phyloP scores from a whole-genome alignment of 2,113 vertebrate species.

The Seriola rivoliana region DNA sequence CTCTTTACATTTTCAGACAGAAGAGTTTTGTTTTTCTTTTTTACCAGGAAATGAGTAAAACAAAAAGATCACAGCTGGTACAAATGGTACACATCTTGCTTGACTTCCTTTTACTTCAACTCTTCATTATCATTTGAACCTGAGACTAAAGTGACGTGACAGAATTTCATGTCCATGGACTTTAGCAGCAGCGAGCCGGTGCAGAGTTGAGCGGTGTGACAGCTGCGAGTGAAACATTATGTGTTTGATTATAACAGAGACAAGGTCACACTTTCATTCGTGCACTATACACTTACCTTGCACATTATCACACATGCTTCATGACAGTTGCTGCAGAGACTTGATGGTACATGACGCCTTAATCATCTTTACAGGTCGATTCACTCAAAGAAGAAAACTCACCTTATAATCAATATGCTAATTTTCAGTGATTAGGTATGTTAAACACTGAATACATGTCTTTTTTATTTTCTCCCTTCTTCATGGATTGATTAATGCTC shows the following conservation, averaged over 20 bases:
- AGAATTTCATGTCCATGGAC: neutral
- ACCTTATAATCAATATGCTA: neutral
- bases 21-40: neutral
- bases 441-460: neutral
- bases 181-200: neutral
- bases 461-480: neutral
- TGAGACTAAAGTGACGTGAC: neutral
- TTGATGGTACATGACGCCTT: neutral
- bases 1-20: neutral
- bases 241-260: neutral
- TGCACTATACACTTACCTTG: neutral
- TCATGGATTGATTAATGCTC: constrained; percentile 11
- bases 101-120: too few relatives aligned
- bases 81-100: too few relatives aligned
- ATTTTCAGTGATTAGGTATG: neutral
- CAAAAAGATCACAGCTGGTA: too few relatives aligned
- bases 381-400: neutral
- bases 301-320: neutral
- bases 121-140: constrained; percentile 7
- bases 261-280: neutral
- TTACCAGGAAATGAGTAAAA: too few relatives aligned
- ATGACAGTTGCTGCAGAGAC: neutral
- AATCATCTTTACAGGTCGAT: neutral
- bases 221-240: constrained; percentile 6
- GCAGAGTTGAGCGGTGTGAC: neutral